phyloP scores from a whole-genome alignment of 2,797 vertebrate genomes.

The Hapalemur alaotrensis region DNA sequence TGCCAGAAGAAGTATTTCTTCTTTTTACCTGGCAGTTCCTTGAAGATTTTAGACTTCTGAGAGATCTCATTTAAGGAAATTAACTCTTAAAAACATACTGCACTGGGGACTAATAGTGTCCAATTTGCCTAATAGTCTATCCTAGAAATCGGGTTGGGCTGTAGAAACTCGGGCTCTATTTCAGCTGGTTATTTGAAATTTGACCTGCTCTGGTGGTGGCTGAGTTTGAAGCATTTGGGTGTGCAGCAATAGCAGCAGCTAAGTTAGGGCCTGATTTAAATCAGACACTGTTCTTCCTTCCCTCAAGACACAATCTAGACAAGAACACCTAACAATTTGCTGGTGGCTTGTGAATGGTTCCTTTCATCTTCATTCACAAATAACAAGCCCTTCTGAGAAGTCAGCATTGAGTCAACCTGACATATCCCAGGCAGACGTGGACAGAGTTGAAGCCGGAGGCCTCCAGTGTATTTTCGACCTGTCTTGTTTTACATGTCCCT shows the following conservation, averaged over 20 bases:
- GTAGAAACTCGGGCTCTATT: not conserved
- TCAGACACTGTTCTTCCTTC: conserved; percentile 54
- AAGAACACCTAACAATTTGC: not conserved
- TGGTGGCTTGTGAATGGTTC: conserved; percentile 32
- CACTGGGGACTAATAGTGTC: conserved; percentile 26
- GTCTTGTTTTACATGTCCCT: not conserved
- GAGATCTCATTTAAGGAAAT: conserved; percentile 65
- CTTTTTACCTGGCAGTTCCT: conserved; percentile 76
- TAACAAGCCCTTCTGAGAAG: conserved; percentile 30
- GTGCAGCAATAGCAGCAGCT: conserved; percentile 39
- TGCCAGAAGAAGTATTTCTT: conserved; percentile 78
- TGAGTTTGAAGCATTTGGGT: conserved; percentile 51
- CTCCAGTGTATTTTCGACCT: not conserved
- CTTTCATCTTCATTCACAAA: conserved; percentile 69
- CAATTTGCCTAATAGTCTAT: conserved; percentile 43
- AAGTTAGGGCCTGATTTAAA: conserved; percentile 58
- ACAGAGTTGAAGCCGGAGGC: not conserved
- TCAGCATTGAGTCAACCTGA: not conserved
- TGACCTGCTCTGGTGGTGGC: conserved; percentile 45
- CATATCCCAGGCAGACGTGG: not conserved
- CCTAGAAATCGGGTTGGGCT: conserved; percentile 6
- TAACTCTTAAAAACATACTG: conserved; percentile 63
- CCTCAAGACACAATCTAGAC: conserved; percentile 55
- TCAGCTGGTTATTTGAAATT: conserved; percentile 69
- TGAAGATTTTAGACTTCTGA: conserved; percentile 72